Evolutionary conservation across 2,888 invertebrate species (phyloP).

Genomic region (Thymelicus acteon): DNA sequence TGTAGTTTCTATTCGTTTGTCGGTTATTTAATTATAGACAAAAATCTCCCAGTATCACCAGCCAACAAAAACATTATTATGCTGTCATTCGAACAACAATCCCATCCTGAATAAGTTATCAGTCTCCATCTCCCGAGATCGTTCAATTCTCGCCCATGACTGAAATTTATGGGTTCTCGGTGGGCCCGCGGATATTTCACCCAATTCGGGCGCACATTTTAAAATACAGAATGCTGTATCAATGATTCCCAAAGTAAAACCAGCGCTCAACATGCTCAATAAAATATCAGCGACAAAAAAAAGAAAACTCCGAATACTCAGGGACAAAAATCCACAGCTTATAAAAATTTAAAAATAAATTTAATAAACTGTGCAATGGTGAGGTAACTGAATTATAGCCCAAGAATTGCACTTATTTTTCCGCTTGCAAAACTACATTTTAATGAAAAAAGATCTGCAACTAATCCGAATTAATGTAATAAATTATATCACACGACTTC

Average conservation of each 20-base stretch:
- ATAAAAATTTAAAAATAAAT: no score
- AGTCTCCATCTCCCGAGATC: slow-evolving; percentile 61
- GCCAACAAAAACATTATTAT: slow-evolving; percentile 9
- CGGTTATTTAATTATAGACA: background rate
- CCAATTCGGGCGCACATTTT: slow-evolving; percentile 76
- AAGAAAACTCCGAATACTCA: background rate
- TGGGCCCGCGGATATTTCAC: slow-evolving; percentile 75
- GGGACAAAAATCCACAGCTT: background rate
- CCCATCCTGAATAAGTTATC: slow-evolving; percentile 68
- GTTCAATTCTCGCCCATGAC: slow-evolving; percentile 70
- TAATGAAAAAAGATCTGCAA: background rate
- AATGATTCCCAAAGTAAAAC: slow-evolving; percentile 17
- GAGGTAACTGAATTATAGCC: no score
- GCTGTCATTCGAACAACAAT: slow-evolving; percentile 42
- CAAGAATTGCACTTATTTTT: background rate
- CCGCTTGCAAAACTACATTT: background rate
- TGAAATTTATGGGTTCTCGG: slow-evolving; percentile 69
- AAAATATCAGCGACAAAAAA: background rate
- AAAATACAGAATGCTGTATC: slow-evolving; percentile 64
- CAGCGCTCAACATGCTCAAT: background rate
- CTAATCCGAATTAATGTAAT: background rate
- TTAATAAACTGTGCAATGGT: no score
- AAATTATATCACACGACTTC: slow-evolving; percentile 2
- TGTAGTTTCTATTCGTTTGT: no score
- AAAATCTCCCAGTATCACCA: background rate